Percentiles rank a stretch among this genome's conserved stretches.
These are phyloP conservation scores for Osmoderma eremita DNA, from an alignment of 2,888 invertebrate species.

Conservation along the genomic window DNA sequence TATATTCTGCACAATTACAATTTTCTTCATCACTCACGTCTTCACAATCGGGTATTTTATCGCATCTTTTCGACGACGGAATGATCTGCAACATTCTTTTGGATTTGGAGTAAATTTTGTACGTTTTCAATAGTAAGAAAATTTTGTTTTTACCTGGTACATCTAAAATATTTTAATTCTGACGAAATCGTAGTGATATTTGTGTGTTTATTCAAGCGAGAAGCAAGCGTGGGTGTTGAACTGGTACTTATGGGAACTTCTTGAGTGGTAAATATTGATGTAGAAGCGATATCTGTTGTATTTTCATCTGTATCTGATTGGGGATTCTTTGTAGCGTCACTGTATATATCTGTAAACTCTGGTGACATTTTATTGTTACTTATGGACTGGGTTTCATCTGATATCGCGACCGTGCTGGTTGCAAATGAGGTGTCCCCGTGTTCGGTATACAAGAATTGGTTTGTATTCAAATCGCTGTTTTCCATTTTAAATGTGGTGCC, in stretches of 20 bases:
- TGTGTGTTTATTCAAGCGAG: neutral
- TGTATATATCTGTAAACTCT: constrained; percentile 6
- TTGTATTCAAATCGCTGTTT: constrained; percentile 44
- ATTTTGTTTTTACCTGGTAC: constrained; percentile 20
- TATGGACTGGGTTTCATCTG: constrained; percentile 47
- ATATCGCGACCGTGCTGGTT: constrained; percentile 41
- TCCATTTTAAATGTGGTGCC: constrained; percentile 45
- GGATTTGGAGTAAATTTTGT: constrained; percentile 44
- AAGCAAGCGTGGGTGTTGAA: neutral
- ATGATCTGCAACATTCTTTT: constrained; percentile 75
- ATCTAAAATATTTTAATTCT: constrained; percentile 25
- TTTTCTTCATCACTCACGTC: constrained; percentile 82
- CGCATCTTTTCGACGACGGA: constrained; percentile 70
- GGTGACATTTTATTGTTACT: constrained; percentile 42
- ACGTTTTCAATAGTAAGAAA: neutral
- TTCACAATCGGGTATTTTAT: constrained; percentile 79
- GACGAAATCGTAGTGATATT: neutral
- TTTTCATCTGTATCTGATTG: constrained; percentile 1
- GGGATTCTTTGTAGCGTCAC: neutral
- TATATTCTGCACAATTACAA: constrained; percentile 78
- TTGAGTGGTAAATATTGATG: too few species aligned
- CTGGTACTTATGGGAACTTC: neutral
- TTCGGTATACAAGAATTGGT: constrained; percentile 39
- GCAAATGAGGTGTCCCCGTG: constrained; percentile 46
- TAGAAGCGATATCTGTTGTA: neutral